Evolutionary conservation across 2,113 vertebrate species (phyloP).

Genomic region (Callipepla squamata): DNA sequence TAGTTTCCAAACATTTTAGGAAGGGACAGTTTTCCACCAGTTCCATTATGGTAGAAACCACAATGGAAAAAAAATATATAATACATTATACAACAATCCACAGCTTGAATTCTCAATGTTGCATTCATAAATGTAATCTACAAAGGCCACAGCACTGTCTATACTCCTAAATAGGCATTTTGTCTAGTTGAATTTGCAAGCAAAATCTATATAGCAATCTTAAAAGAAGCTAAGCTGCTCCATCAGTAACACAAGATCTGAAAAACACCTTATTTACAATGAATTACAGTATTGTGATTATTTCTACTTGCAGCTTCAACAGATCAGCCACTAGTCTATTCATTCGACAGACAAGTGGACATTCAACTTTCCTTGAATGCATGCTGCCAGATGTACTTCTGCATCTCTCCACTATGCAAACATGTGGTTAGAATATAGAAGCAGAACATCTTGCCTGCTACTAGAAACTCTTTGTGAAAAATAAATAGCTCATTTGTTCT

Average conservation of each 20-base stretch:
- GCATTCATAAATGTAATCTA: neutral
- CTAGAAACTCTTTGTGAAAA: neutral
- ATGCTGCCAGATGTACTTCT: neutral
- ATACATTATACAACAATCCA: neutral
- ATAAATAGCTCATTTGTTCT: neutral
- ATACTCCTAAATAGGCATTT: rapidly evolving
- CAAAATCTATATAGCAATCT: rapidly evolving
- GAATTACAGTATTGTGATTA: neutral
- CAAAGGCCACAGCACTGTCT: neutral
- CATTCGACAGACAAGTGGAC: neutral
- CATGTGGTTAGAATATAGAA: neutral
- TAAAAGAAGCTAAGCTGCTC: neutral
- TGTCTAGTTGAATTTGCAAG: rapidly evolving
- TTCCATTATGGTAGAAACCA: neutral
- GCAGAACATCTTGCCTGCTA: neutral
- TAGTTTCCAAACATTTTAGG: neutral
- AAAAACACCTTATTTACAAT: neutral
- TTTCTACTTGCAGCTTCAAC: neutral
- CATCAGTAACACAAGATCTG: neutral
- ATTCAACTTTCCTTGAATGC: slow-evolving; percentile 19
- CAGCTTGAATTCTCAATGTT: neutral
- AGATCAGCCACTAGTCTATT: neutral
- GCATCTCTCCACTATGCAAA: slow-evolving; percentile 21
- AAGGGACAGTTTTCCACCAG: neutral
- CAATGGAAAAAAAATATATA: too few species aligned